phyloP scores from a whole-genome alignment of 2,888 invertebrate genomes.

The Dorcus hopei region DNA sequence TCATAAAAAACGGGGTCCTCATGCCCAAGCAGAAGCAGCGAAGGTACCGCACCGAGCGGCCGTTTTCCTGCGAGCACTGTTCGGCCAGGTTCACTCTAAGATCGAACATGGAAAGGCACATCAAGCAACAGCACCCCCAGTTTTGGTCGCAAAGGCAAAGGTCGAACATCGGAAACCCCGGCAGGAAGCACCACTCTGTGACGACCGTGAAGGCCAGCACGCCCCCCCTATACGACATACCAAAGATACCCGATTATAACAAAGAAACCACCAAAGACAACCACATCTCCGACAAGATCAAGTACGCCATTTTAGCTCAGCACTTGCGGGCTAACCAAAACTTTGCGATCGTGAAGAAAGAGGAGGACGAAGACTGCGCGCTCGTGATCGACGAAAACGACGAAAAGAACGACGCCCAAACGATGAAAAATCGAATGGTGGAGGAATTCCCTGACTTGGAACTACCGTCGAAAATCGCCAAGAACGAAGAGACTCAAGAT shows the following conservation, averaged over 20 bases:
- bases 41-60: conserved; percentile 84
- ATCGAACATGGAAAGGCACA: conserved; percentile 94
- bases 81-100: conserved; percentile 85
- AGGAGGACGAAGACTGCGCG: conserved; percentile 63
- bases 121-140: conserved; percentile 91
- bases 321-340: conserved; percentile 55
- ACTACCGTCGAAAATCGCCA: conserved; percentile 29
- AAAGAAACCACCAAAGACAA: conserved; percentile 30
- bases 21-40: conserved; percentile 92
- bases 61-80: conserved; percentile 88
- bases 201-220: conserved; percentile 10
- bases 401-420: conserved; percentile 35
- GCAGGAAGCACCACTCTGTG: conserved; percentile 48
- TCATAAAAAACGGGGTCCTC: conserved; percentile 83
- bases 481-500: conserved; percentile 58
- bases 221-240: conserved; percentile 39
- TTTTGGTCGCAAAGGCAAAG: conserved; percentile 80
- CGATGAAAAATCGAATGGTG: conserved; percentile 30
- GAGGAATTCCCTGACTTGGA: conserved; percentile 33
- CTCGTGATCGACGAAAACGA: conserved; percentile 66
- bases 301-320: conserved; percentile 74
- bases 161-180: conserved; percentile 55
- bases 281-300: conserved; percentile 63
- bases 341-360: conserved; percentile 53
- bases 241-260: conserved; percentile 38